Percentiles rank a stretch among this genome's conserved stretches.
Conservation (phyloP, 2,888 invertebrate genomes). For the Drosophila trichaetosa region DNA sequence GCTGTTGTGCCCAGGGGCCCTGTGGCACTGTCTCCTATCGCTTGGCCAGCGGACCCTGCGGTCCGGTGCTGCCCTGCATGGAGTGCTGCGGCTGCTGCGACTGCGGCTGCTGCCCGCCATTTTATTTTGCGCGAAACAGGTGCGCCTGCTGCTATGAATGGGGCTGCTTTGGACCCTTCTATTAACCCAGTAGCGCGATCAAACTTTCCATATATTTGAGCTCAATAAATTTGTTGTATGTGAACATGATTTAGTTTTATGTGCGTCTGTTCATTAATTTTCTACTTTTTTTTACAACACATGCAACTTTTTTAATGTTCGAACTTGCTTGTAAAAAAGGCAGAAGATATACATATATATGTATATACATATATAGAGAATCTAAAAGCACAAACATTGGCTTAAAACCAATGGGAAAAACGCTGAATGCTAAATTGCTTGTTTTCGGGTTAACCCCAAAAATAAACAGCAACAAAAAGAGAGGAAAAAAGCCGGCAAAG, state of each 20-base stretch:
- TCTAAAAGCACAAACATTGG: constrained; percentile 6
- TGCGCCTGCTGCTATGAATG: constrained; percentile 67
- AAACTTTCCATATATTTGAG: constrained; percentile 49
- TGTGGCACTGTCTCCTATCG: constrained; percentile 67
- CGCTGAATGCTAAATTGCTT: constrained; percentile 56
- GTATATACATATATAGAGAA: neutral
- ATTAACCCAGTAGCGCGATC: constrained; percentile 32
- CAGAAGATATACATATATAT: neutral
- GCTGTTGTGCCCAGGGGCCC: constrained; percentile 54
- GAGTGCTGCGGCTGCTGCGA: constrained; percentile 46
- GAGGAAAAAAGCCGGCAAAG: constrained; percentile 20
- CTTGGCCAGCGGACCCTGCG: constrained; percentile 60
- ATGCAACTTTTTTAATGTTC: constrained; percentile 42
- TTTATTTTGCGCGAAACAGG: constrained; percentile 57
- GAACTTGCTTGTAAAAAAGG: constrained; percentile 31
- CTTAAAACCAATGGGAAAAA: constrained; percentile 42
- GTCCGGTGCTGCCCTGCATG: constrained; percentile 63
- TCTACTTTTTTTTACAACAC: neutral
- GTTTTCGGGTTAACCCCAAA: constrained; percentile 53
- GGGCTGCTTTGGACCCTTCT: constrained; percentile 68
- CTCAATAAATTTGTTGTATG: constrained; percentile 66
- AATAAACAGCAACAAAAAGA: constrained; percentile 30
- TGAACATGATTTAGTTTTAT: constrained; percentile 5
- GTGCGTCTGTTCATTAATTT: too few relatives aligned
- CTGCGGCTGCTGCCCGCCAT: constrained; percentile 55